Evolutionary conservation across 2,113 vertebrate species (phyloP).

Genomic region (Actenoides hombroni): DNA sequence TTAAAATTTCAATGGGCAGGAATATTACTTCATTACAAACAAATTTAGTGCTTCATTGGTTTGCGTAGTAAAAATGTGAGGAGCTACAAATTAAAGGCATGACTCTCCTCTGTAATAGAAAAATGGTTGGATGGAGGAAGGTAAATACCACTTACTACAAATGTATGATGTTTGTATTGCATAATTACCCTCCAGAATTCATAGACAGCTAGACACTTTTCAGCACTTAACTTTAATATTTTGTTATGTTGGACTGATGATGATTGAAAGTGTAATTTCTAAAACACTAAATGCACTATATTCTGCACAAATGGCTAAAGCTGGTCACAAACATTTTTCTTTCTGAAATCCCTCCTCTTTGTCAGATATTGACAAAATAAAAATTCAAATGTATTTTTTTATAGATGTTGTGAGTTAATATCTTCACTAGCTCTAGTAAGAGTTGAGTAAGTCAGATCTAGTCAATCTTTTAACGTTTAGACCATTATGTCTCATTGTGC

Average conservation of each 20-base stretch:
- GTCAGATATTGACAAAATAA: background rate
- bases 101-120: constrained; percentile 12
- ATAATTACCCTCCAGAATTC: constrained; percentile 52
- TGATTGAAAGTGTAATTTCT: constrained; percentile 17
- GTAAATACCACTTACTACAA: constrained; percentile 42
- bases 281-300: background rate
- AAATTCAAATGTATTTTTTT: background rate
- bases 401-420: constrained; percentile 12
- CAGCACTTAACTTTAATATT: constrained; percentile 1
- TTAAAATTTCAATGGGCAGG: constrained; percentile 46
- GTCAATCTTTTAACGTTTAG: background rate
- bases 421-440: background rate
- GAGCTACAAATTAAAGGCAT: constrained; percentile 60
- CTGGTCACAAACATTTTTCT: background rate
- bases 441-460: background rate
- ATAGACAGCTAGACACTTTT: background rate
- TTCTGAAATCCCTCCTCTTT: background rate
- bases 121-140: background rate
- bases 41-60: constrained; percentile 70
- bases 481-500: background rate
- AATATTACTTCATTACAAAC: constrained; percentile 60
- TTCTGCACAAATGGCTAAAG: background rate
- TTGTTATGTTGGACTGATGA: background rate
- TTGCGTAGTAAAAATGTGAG: constrained; percentile 69
- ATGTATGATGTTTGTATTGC: constrained; percentile 42